Percentiles rank a stretch among this genome's conserved stretches.
These are phyloP conservation scores for Dreissena rostriformis DNA, from an alignment of 1,140 invertebrate species.

Conservation along the genomic window DNA sequence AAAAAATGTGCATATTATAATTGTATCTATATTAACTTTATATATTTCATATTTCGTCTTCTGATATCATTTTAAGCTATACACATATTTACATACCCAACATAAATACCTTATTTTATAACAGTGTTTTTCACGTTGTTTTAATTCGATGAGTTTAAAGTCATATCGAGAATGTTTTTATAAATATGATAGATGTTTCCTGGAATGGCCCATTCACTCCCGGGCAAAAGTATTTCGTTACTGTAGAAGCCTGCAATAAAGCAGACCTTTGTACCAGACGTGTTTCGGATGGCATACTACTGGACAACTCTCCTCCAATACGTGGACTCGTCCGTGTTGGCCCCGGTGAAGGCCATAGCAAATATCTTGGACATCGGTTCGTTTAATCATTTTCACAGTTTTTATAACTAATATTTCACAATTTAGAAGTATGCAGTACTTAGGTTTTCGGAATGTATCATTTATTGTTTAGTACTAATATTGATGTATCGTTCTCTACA, in stretches of 20 bases:
- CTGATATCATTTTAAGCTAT: too few relatives aligned
- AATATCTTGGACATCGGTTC: conserved; percentile 55
- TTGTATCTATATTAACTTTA: too few relatives aligned
- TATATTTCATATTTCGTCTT: too few relatives aligned
- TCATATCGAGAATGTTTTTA: neutral
- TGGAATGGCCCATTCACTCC: conserved; percentile 41
- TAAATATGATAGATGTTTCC: neutral
- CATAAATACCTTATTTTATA: neutral
- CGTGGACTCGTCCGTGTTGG: conserved; percentile 52
- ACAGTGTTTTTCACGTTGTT: neutral
- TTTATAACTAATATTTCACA: too few relatives aligned
- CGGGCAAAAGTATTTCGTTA: conserved; percentile 53
- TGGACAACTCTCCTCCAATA: conserved; percentile 57
- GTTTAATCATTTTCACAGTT: neutral
- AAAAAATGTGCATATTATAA: too few relatives aligned
- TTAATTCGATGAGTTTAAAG: neutral
- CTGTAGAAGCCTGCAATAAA: conserved; percentile 62
- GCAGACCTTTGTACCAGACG: conserved; percentile 44
- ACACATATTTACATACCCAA: too few relatives aligned
- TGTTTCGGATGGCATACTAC: conserved; percentile 51
- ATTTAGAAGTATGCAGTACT: too few relatives aligned
- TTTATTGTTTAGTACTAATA: too few relatives aligned
- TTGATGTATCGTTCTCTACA: too few relatives aligned
- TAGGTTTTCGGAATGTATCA: too few relatives aligned
- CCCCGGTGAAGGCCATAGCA: conserved; percentile 8